phyloP scores from a whole-genome alignment of 2,888 invertebrate genomes.

The Octonoba sinensis region DNA sequence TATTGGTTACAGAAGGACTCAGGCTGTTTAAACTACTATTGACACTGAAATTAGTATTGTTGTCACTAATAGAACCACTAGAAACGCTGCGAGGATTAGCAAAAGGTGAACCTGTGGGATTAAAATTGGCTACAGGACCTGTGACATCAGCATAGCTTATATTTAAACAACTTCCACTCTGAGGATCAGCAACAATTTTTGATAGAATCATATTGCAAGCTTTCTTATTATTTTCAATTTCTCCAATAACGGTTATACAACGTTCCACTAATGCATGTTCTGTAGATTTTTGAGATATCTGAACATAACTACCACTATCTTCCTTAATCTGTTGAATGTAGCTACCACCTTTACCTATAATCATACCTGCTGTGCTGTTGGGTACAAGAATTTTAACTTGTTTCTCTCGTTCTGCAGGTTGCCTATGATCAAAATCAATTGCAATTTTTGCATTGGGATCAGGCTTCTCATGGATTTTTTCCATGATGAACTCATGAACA shows the following conservation, averaged over 20 bases:
- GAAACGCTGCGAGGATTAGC: slow-evolving; percentile 74
- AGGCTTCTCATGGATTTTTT: slow-evolving; percentile 94
- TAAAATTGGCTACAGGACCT: slow-evolving; percentile 96
- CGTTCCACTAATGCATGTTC: slow-evolving; percentile 87
- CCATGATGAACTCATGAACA: slow-evolving; percentile 93
- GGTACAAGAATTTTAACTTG: slow-evolving; percentile 93
- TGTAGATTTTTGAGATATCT: slow-evolving; percentile 96
- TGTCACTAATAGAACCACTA: slow-evolving; percentile 66
- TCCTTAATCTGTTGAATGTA: slow-evolving; percentile 96
- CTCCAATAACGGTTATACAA: slow-evolving; percentile 94
- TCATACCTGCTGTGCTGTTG: slow-evolving; percentile 97
- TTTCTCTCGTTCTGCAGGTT: slow-evolving; percentile 87
- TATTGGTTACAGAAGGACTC: slow-evolving; percentile 65
- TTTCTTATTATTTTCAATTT: slow-evolving; percentile 90
- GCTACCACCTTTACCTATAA: slow-evolving; percentile 95
- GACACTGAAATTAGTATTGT: slow-evolving; percentile 67
- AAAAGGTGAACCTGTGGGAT: slow-evolving; percentile 96
- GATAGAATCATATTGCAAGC: slow-evolving; percentile 93
- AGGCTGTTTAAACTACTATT: slow-evolving; percentile 67
- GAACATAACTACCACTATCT: slow-evolving; percentile 92
- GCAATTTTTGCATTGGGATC: slow-evolving; percentile 87
- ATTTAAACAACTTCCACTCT: slow-evolving; percentile 94
- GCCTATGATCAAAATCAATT: slow-evolving; percentile 83
- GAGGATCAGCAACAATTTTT: slow-evolving; percentile 97
- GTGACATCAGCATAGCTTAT: slow-evolving; percentile 96